phyloP scores from a whole-genome alignment of 2,888 invertebrate species.

The Cordilura impudica region DNA sequence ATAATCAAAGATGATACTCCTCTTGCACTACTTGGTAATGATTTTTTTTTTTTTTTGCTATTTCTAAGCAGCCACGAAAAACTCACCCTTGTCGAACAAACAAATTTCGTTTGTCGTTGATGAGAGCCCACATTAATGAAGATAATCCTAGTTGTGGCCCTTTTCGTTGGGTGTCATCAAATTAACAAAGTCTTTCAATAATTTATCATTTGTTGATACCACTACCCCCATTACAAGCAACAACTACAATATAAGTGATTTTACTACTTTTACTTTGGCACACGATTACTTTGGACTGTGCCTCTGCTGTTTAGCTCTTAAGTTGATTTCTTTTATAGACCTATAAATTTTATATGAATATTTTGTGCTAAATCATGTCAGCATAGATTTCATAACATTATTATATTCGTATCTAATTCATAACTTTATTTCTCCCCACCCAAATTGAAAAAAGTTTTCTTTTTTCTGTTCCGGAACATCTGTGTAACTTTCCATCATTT shows the following conservation, averaged over 20 bases:
- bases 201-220: slow-evolving; percentile 72
- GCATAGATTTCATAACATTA: slow-evolving; percentile 71
- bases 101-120: neutral
- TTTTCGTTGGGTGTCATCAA: slow-evolving; percentile 72
- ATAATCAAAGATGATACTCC: slow-evolving; percentile 20
- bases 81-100: slow-evolving; percentile 9
- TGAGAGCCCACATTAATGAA: slow-evolving; percentile 54
- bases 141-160: slow-evolving; percentile 61
- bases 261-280: neutral
- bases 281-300: neutral
- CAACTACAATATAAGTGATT: slow-evolving; percentile 23
- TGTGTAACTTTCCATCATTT: slow-evolving; percentile 48
- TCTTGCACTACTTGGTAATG: slow-evolving; percentile 2
- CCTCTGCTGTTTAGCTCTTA: slow-evolving; percentile 28
- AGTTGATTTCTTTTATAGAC: slow-evolving; percentile 61
- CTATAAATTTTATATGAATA: slow-evolving; percentile 56
- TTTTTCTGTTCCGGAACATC: slow-evolving; percentile 42
- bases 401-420: slow-evolving; percentile 38
- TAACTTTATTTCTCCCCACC: slow-evolving; percentile 2
- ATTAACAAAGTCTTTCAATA: slow-evolving; percentile 72
- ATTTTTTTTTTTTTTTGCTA: too few relatives aligned
- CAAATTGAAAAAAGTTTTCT: neutral
- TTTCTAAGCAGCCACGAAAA: neutral
- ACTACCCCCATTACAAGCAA: slow-evolving; percentile 24
- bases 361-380: slow-evolving; percentile 73